These are phyloP conservation scores for Tribolium castaneum DNA, from an alignment of 1,140 invertebrate genomes.

Conservation along the genomic window DNA sequence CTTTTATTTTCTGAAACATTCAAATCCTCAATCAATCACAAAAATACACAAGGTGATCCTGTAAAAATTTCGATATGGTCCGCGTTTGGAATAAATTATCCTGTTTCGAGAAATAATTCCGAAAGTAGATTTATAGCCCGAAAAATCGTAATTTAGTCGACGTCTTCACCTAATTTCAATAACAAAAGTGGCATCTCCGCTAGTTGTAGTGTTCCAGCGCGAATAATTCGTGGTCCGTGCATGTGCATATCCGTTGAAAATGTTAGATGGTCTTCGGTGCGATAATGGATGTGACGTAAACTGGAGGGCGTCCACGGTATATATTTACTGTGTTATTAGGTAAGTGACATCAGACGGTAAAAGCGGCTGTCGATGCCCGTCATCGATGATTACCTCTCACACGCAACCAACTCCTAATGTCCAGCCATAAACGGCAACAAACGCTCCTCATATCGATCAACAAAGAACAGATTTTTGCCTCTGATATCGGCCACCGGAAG, in stretches of 20 bases:
- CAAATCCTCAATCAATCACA: not conserved
- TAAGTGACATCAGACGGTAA: slow-evolving; percentile 38
- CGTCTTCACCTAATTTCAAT: not conserved
- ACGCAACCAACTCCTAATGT: slow-evolving; percentile 39
- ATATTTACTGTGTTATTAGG: slow-evolving; percentile 35
- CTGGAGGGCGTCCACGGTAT: slow-evolving; percentile 13
- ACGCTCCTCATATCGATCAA: slow-evolving; percentile 11
- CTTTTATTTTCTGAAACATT: too few relatives aligned
- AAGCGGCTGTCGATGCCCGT: slow-evolving; percentile 30
- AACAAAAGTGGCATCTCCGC: not conserved
- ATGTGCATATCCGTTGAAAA: slow-evolving; percentile 35
- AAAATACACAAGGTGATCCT: not conserved
- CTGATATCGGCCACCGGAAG: not conserved
- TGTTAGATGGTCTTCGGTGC: slow-evolving; percentile 5
- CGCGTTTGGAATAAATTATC: not conserved
- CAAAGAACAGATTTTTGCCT: not conserved
- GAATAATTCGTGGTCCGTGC: slow-evolving; percentile 14
- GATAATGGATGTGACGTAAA: slow-evolving; percentile 34
- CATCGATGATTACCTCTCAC: slow-evolving; percentile 39
- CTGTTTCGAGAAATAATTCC: not conserved
- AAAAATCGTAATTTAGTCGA: not conserved
- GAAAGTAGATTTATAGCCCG: not conserved
- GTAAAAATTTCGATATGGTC: not conserved
- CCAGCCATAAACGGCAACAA: slow-evolving; percentile 1
- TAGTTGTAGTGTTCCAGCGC: not conserved